Percentiles rank a stretch among this genome's conserved stretches.
phyloP scores from a whole-genome alignment of 2,113 vertebrate genomes.

The Hucho hucho region DNA sequence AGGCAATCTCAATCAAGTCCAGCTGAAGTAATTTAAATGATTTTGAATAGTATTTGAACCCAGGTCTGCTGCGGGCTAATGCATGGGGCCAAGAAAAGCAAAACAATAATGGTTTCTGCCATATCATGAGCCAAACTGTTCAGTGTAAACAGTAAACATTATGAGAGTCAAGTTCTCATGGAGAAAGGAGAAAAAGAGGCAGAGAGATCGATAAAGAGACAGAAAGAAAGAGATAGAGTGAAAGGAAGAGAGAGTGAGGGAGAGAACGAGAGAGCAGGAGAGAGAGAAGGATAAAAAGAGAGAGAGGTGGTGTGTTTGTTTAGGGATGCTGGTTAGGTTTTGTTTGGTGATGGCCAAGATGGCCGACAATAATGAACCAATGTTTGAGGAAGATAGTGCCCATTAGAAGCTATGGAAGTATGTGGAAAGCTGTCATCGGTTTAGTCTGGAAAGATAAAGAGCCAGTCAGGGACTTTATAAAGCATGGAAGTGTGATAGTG shows the following conservation, averaged over 20 bases:
- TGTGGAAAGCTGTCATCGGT: no score
- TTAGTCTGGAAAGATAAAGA: neutral
- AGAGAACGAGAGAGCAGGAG: neutral
- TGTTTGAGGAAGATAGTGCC: no score
- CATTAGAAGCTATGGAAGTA: no score
- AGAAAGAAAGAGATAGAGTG: slow-evolving; percentile 1
- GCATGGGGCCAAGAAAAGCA: neutral
- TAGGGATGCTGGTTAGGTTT: neutral
- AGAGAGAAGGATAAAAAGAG: neutral
- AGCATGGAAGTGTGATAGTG: no score
- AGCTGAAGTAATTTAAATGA: neutral
- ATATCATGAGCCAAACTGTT: neutral
- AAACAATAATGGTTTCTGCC: neutral
- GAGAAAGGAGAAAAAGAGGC: slow-evolving; percentile 10
- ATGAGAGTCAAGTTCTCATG: slow-evolving; percentile 19
- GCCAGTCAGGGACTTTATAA: neutral
- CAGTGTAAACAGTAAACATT: slow-evolving; percentile 10
- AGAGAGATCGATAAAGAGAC: neutral
- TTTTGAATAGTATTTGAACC: no score
- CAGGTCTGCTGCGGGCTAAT: neutral
- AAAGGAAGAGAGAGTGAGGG: neutral
- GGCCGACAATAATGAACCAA: neutral
- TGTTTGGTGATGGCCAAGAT: neutral
- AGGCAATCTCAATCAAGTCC: neutral
- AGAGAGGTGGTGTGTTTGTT: no score